Base-by-base conservation (phyloP, 2,797 vertebrate species). In the Leptatherina wallacei region DNA sequence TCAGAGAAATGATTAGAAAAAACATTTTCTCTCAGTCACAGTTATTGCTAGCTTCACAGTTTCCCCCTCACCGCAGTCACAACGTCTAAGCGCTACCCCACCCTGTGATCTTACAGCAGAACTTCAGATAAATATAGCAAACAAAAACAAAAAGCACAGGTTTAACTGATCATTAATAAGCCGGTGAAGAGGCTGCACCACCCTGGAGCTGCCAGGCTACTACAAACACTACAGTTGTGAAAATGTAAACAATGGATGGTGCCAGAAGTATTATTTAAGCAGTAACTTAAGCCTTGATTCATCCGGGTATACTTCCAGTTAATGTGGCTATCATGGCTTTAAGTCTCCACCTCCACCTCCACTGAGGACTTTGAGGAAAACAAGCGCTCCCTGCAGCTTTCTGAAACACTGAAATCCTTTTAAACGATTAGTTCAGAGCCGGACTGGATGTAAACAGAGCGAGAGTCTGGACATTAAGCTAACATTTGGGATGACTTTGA, bases 1-100 rank as follows among this genome's bases (percentile, higher is more conserved):
- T 80, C 27, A 22, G 72, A 85, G 82, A 71, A 82, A 81, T 63
- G 61, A 88, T 73, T 71, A 75, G 77, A 12, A 63, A 22, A 72
- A 38, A 84, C 56, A 55, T 75, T 78, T 78, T 35, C 59, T 82
- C 77, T 75, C 56, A 27, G 67, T 83, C 71, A 58, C 74, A 56
- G 84, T 76, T 58, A 52, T 44, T 60, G 29, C 69, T 38, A 51
- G 64, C 73, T 29, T 77, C 65, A 54, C 70, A 27, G 38, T 66
- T 67, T 61, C 59, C 40, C 55, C 5, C 0, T 36, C 29, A 67
- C 16, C 7, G 13, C 38, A 44, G 1, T 55, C 10, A 30, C n/a
- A 20, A 4, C 3, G 49, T 56, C 2, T 59, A 44, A 44, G 42
- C 4, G 42, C 42, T 42, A 36, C 3, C 36, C 36, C 36, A 13